Base-by-base conservation (phyloP, 2,888 invertebrate species). In the Catocala sponsa region DNA sequence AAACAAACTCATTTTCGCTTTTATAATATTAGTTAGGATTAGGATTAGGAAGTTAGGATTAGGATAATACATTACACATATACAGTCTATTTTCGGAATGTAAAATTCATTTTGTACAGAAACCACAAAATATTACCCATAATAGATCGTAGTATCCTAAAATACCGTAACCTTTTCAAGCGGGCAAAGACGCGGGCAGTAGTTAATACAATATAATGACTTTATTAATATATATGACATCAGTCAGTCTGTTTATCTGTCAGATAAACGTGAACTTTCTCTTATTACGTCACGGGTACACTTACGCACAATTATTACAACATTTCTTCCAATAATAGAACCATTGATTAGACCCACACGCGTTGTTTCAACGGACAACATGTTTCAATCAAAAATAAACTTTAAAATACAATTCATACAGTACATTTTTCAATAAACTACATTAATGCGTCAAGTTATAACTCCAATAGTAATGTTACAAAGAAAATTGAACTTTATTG, bases 331-430 rank as follows among this genome's bases (percentile, higher is more conserved):
- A 59, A 12, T 48, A 48, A 59, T 59, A 59, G 47, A 2, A 12
- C 10, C 47, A 59, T 59, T 48, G 42, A 53, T 59, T 42, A n/a
- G 42, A 59, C 25, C 41, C 53, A 52, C 46, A 41, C 44, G 41
- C 52, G 10, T 51, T 15, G 35, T 38, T 38, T 7, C 10, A n/a
- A 52, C 15, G 4, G 9, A 32, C 9, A 6, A n/a, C 4, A 25
- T 6, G 0, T 15, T n/a, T n/a, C 25, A 25, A 15, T 25, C 1
- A 13, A 49, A 55, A 42, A 6, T 9, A 55, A 2, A 5, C 12
- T 10, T 10, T 38, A 42, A 11, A 9, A 0, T 4, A n/a, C 6
- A 12, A 15, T 6, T 1, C 2, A 11, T 49, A 43, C 12, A 55
- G 47, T 41, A 7, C n/a, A 55, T 9, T 47, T 41, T 48, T 10